Evolutionary conservation across 92 coral and sea anemone genomes (phyloP).

Genomic region (Actinernus sp.): DNA sequence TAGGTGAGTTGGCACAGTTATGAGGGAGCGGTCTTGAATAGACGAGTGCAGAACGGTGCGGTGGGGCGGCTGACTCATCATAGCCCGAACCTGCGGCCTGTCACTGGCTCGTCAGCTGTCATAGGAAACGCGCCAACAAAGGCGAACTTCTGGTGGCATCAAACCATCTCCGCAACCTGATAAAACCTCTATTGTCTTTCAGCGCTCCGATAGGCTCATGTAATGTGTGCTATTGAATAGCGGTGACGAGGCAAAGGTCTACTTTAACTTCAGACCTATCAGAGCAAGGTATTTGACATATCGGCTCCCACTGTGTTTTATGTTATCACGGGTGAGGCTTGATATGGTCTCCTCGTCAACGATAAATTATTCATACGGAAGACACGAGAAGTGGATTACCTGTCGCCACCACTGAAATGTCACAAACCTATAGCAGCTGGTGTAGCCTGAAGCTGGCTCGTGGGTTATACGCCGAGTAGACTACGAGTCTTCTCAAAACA

Average conservation of each 20-base stretch:
- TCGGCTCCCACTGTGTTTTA: slow-evolving; percentile 16
- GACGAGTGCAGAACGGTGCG: slow-evolving; percentile 19
- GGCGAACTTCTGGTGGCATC: slow-evolving; percentile 53
- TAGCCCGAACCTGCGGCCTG: slow-evolving; percentile 22
- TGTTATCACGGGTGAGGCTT: slow-evolving; percentile 12
- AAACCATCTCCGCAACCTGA: slow-evolving; percentile 41
- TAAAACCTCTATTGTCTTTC: slow-evolving; percentile 44
- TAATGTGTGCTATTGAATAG: slow-evolving; percentile 10
- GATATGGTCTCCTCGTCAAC: neutral
- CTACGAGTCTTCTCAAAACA: too few relatives aligned
- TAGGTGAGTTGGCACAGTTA: neutral
- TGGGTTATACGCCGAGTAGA: too few relatives aligned
- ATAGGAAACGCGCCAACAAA: slow-evolving; percentile 45
- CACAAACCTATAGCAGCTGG: too few relatives aligned
- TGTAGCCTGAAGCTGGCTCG: too few relatives aligned
- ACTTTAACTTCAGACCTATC: slow-evolving; percentile 35
- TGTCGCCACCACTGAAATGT: too few relatives aligned
- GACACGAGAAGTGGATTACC: neutral
- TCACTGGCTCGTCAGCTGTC: slow-evolving; percentile 52
- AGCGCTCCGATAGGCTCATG: slow-evolving; percentile 39
- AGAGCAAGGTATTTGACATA: slow-evolving; percentile 28
- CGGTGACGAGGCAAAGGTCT: slow-evolving; percentile 16
- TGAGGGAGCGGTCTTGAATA: slow-evolving; percentile 3
- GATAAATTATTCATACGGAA: neutral
- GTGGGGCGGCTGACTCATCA: slow-evolving; percentile 62